Percentiles rank a stretch among this genome's conserved stretches.
phyloP scores from a whole-genome alignment of 2,888 invertebrate species.

The Lepas anatifera region DNA sequence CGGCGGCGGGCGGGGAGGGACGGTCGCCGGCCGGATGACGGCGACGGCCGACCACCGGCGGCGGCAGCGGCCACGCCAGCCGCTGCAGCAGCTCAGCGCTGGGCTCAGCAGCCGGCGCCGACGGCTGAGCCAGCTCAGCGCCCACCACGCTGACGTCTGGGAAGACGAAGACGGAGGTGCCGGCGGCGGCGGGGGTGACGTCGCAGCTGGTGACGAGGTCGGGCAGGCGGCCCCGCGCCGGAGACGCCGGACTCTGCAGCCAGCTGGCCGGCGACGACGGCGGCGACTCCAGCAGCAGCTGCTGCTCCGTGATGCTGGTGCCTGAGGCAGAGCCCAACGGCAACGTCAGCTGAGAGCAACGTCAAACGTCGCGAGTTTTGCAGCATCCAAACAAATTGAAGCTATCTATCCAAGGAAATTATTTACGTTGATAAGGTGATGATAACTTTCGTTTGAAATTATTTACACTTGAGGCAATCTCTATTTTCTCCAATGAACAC shows the following conservation, averaged over 20 bases:
- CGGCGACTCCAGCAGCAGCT: not conserved
- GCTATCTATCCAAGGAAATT: not conserved
- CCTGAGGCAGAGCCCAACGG: too few relatives aligned
- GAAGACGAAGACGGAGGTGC: not conserved
- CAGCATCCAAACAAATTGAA: too few relatives aligned
- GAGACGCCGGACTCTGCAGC: not conserved
- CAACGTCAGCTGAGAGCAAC: too few relatives aligned
- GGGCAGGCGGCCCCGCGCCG: not conserved
- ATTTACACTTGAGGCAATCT: too few relatives aligned
- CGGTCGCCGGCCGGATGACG: not conserved
- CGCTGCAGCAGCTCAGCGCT: not conserved
- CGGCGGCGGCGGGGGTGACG: not conserved
- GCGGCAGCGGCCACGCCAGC: not conserved
- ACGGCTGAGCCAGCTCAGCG: not conserved
- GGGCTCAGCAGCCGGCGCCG: not conserved
- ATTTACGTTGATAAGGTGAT: too few relatives aligned
- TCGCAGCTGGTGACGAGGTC: conserved; percentile 1
- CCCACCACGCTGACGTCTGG: not conserved
- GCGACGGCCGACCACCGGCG: not conserved
- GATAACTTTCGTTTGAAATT: too few relatives aligned
- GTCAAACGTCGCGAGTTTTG: too few relatives aligned
- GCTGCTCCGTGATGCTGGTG: not conserved
- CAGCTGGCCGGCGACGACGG: not conserved
- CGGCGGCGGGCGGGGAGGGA: not conserved
- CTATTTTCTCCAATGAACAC: too few relatives aligned